A percentile compares a stretch with the other conserved stretches of the same genome.
phyloP scores from a whole-genome alignment of 2,888 invertebrate genomes.

The Drosophila ezoana region DNA sequence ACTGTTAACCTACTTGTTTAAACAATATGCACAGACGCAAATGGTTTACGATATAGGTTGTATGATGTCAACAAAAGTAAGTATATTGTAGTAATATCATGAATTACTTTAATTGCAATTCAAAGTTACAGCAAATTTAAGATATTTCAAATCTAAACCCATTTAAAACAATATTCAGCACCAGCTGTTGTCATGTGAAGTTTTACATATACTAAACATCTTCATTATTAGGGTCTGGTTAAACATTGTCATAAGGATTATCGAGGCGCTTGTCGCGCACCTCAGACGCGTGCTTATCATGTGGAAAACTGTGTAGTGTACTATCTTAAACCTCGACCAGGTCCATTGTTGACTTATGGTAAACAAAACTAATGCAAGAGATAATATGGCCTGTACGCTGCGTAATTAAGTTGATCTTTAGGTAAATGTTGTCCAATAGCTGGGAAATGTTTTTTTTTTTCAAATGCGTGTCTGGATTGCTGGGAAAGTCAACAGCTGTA shows the following conservation, averaged over 20 bases:
- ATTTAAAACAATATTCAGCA: neutral
- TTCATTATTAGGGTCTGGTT: neutral
- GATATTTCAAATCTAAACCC: neutral
- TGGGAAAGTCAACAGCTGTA: constrained; percentile 58
- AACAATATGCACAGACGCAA: neutral
- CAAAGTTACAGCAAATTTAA: neutral
- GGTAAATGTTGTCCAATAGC: constrained; percentile 36
- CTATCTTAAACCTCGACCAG: neutral
- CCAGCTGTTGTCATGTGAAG: constrained; percentile 1
- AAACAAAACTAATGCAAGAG: constrained; percentile 29
- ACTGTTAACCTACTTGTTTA: neutral
- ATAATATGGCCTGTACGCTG: constrained; percentile 18
- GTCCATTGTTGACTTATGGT: constrained; percentile 4
- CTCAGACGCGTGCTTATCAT: constrained; percentile 6
- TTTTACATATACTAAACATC: neutral
- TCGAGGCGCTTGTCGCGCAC: neutral
- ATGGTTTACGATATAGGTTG: neutral
- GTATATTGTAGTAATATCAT: too few relatives aligned
- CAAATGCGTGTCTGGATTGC: constrained; percentile 40
- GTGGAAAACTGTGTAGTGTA: too few relatives aligned
- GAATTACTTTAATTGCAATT: too few relatives aligned
- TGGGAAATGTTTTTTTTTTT: constrained; percentile 8
- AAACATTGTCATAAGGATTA: constrained; percentile 16
- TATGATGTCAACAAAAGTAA: neutral
- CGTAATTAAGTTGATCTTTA: constrained; percentile 28